These are phyloP conservation scores for Yponomeuta evonymella DNA, from an alignment of 2,888 invertebrate species.

Conservation along the genomic window DNA sequence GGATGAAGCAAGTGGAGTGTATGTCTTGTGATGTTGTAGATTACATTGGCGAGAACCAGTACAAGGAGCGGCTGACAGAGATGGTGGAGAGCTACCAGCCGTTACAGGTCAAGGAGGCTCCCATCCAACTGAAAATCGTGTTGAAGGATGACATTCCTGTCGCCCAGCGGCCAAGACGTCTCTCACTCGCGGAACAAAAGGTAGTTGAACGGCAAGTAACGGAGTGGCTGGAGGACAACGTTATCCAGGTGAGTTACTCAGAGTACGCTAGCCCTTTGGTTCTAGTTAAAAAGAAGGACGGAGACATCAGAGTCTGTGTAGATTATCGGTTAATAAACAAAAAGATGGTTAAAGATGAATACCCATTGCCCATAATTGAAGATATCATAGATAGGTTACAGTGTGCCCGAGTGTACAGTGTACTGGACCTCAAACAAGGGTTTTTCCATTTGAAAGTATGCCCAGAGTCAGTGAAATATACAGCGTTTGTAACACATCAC, in stretches of 20 bases:
- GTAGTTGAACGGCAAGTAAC: conserved; percentile 13
- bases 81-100: conserved; percentile 14
- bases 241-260: conserved; percentile 23
- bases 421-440: conserved; percentile 19
- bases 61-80: not conserved
- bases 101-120: conserved; percentile 11
- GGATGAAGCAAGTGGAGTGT: no score
- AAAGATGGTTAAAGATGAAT: not conserved
- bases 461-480: conserved; percentile 20
- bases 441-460: conserved; percentile 18
- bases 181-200: conserved; percentile 11
- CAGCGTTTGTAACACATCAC: conserved; percentile 4
- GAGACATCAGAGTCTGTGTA: conserved; percentile 6
- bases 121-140: conserved; percentile 11
- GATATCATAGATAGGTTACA: conserved; percentile 19
- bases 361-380: conserved; percentile 13
- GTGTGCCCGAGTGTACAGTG: conserved; percentile 12
- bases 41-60: not conserved
- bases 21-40: no score
- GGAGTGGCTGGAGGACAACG: conserved; percentile 20
- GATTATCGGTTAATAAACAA: conserved; percentile 9
- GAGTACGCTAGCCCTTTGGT: conserved; percentile 26
- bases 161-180: conserved; percentile 14
- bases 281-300: conserved; percentile 22
- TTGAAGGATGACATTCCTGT: conserved; percentile 17